These are phyloP conservation scores for Ennomos erosarius DNA, from an alignment of 2,888 invertebrate species.

Conservation along the genomic window DNA sequence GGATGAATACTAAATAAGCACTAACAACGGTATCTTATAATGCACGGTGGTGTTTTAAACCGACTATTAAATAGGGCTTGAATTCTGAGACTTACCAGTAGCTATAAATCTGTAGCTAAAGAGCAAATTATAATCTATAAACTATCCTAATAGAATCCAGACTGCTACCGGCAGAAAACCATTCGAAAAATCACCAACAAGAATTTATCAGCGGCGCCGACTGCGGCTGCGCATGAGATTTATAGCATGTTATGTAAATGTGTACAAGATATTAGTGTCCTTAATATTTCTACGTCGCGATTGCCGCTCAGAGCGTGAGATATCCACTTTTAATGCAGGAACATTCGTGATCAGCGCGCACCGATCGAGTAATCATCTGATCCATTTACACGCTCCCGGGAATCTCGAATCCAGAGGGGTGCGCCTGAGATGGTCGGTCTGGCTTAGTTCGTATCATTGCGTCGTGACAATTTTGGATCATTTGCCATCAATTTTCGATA, in stretches of 20 bases:
- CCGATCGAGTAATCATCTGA: conserved; percentile 66
- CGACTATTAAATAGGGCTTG: conserved; percentile 13
- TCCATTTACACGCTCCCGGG: conserved; percentile 63
- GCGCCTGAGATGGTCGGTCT: not conserved
- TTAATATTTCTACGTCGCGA: conserved; percentile 81
- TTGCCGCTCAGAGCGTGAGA: conserved; percentile 73
- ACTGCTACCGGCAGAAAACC: conserved; percentile 27
- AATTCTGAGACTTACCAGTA: conserved; percentile 6
- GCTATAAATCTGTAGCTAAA: conserved; percentile 20
- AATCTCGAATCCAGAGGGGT: conserved; percentile 14
- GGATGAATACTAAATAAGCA: too few relatives aligned
- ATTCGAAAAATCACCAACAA: conserved; percentile 51
- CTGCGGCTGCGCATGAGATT: conserved; percentile 68
- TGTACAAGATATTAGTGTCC: conserved; percentile 81
- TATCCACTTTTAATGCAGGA: conserved; percentile 64
- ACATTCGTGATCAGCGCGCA: conserved; percentile 58
- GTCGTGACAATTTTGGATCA: too few relatives aligned
- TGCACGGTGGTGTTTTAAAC: not conserved
- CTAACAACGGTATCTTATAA: too few relatives aligned
- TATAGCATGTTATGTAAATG: conserved; percentile 82
- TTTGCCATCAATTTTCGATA: not conserved
- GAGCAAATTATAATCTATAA: conserved; percentile 27
- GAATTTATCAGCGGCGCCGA: conserved; percentile 77
- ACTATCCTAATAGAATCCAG: conserved; percentile 27
- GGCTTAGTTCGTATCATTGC: conserved; percentile 2